A percentile compares a stretch with the other conserved stretches of the same genome.
Evolutionary conservation across 53 echinoderm and acorn worm genomes (phyloP).

Genomic region (Glandiceps talaboti): DNA sequence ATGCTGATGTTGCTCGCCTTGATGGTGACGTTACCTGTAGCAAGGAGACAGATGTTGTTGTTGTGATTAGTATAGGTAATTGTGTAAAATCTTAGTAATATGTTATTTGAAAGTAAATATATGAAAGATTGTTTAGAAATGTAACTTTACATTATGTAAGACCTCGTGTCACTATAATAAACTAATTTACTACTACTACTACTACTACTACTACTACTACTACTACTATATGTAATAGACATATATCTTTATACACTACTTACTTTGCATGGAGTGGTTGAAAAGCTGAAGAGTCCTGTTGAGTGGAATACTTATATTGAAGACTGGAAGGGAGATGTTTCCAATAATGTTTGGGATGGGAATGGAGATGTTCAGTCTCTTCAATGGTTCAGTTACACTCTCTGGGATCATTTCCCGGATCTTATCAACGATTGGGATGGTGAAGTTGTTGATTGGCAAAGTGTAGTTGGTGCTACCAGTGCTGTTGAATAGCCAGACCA

Average conservation of each 20-base stretch:
- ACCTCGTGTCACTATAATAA: too few species aligned
- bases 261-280: not conserved
- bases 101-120: too few species aligned
- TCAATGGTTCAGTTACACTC: not conserved
- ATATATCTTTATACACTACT: too few species aligned
- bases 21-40: slow-evolving; percentile 40
- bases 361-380: not conserved
- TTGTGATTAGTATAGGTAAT: too few species aligned
- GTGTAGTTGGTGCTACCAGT: not conserved
- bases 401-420: not conserved
- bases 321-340: not conserved
- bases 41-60: too few species aligned
- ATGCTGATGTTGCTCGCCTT: slow-evolving; percentile 29
- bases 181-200: too few species aligned
- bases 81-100: too few species aligned
- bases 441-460: not conserved
- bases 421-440: not conserved
- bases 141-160: too few species aligned
- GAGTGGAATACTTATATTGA: not conserved
- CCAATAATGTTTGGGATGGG: not conserved
- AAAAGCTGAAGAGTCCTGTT: not conserved
- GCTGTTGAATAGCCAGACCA: not conserved
- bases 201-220: too few species aligned
- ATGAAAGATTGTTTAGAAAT: too few species aligned
- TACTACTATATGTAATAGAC: too few species aligned